These are phyloP conservation scores for Caenorhabditis sp. DNA, from an alignment of 2,888 invertebrate species.

Conservation along the genomic window DNA sequence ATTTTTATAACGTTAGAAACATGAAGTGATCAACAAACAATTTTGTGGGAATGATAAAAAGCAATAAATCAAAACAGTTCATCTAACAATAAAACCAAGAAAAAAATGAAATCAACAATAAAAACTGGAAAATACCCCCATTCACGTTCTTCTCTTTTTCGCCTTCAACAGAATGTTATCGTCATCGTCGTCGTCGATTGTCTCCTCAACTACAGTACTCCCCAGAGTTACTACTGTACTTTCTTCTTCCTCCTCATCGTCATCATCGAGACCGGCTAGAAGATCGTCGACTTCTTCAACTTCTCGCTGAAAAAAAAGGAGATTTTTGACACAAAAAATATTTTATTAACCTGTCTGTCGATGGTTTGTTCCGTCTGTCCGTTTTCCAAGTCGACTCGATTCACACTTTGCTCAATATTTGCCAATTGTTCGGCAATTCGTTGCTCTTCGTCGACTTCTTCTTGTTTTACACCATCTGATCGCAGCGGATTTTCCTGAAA, in stretches of 20 bases:
- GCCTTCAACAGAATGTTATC: conserved; percentile 5
- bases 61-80: neutral
- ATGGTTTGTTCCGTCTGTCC: neutral
- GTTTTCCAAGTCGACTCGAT: conserved; percentile 23
- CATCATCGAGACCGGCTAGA: conserved; percentile 46
- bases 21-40: no score
- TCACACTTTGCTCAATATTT: conserved; percentile 23
- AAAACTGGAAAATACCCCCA: neutral
- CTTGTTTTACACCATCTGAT: conserved; percentile 18
- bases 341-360: conserved; percentile 5
- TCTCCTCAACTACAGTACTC: neutral
- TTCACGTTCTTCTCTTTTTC: conserved; percentile 12
- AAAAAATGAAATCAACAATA: conserved; percentile 9
- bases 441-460: conserved; percentile 28
- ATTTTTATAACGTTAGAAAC: no score
- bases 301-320: conserved; percentile 46
- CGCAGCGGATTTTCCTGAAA: conserved; percentile 41
- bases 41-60: no score
- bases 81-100: neutral
- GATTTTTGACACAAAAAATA: neutral
- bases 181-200: neutral
- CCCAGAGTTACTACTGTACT: conserved; percentile 12
- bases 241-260: conserved; percentile 45
- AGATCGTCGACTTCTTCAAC: conserved; percentile 43
- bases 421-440: conserved; percentile 15